Base-by-base conservation (phyloP, 2,797 vertebrate species). In the Holocentrus rufus region DNA sequence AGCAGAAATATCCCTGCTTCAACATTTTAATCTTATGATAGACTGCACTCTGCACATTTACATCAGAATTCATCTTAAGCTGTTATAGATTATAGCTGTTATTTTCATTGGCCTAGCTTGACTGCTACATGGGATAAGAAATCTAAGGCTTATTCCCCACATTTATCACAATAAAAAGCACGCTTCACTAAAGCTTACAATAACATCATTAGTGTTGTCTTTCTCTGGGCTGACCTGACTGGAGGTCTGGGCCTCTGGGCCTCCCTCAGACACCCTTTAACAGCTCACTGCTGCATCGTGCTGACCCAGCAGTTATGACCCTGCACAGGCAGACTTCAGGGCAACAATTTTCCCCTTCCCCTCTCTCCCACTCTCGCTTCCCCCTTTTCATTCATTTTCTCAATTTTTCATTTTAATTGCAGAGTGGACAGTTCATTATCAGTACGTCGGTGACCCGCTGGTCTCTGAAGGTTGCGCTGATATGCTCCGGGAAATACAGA, bases 391-490 rank as follows among this genome's bases (percentile, higher is more conserved):
- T 81, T 83, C 64, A 78, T 83, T 90, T 91, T 87, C 78, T 83
- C 88, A 91, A 87, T 91, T 91, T 91, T 90, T 91, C 87, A 93
- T 91, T 90, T 92, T 92, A 94, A 93, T 94, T 94, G 91, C 88
- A 85, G 85, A 88, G 80, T 82, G 83, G 92, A 93, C 92, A 93
- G 92, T 90, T 93, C 88, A 94, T 93, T 94, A 93, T 92, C 85
- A 86, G 86, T 69, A 56, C 75, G 85, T 92, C 89, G 89, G 90
- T 89, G 90, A 93, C 90, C 90, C 86, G 79, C 15, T 85, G 90
- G 88, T 90, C 84, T 90, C 89, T 91, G 85, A 92, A 92, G 86
- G 90, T 91, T 89, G 87, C 77, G 72, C 76, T 67, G 88, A 82
- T 91, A 84, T 81, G 81, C 87, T 92, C 81, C 83, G 81, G 67